These are phyloP conservation scores for Oreocharis arfaki DNA, from an alignment of 2,113 vertebrate species.

Conservation along the genomic window DNA sequence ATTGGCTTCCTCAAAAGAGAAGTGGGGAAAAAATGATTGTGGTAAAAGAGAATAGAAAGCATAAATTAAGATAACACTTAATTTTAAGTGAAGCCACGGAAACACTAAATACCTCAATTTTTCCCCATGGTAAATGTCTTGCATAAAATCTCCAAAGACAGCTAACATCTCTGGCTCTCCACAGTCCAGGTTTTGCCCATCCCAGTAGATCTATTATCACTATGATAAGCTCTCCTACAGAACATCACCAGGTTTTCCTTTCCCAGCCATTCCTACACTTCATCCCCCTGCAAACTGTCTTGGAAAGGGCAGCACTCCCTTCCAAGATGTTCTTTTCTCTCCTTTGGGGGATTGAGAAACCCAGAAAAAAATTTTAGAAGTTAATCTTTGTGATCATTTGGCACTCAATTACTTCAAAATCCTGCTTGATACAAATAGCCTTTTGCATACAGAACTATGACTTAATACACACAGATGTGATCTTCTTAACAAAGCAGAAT, in stretches of 20 bases:
- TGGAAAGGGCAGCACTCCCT: background rate
- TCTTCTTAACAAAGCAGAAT: background rate
- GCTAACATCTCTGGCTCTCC: background rate
- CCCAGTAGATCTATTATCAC: background rate
- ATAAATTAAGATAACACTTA: background rate
- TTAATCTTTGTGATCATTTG: background rate
- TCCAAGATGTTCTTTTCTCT: background rate
- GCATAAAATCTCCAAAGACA: background rate
- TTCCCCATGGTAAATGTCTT: background rate
- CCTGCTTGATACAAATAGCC: background rate
- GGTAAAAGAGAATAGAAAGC: background rate
- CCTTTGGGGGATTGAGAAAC: background rate
- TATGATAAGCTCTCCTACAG: background rate
- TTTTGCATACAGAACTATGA: background rate
- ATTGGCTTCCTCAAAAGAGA: background rate
- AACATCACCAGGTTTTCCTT: background rate
- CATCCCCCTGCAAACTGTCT: background rate
- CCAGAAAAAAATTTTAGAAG: background rate
- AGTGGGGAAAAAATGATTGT: background rate
- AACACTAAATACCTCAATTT: background rate
- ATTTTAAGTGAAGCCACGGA: background rate
- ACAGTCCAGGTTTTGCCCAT: rapidly evolving
- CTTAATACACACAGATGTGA: background rate
- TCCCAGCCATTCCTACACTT: background rate
- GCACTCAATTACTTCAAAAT: background rate